phyloP scores from a whole-genome alignment of 1,140 invertebrate species.

The Pseudomyrmex flavicornis region DNA sequence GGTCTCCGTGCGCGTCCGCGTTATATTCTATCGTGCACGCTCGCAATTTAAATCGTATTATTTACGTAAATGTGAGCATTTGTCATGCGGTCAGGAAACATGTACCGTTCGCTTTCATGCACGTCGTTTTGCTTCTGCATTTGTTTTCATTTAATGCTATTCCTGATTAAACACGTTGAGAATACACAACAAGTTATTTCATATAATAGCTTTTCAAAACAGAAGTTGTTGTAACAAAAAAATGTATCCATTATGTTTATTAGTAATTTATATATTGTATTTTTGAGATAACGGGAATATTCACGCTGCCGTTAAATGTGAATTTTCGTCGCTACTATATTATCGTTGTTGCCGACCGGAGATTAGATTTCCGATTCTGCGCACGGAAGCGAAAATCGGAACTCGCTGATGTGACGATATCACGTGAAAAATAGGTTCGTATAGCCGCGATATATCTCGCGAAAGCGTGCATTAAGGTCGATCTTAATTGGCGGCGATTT shows the following conservation, averaged over 20 bases:
- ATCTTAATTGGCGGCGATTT: slow-evolving; percentile 85
- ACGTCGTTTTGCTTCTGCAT: not conserved
- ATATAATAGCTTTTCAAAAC: not conserved
- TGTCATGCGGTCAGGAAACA: slow-evolving; percentile 31
- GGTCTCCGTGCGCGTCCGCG: not conserved
- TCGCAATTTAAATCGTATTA: slow-evolving; percentile 44
- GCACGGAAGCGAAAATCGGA: slow-evolving; percentile 31
- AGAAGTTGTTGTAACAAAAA: slow-evolving; percentile 8
- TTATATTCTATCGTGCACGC: not conserved
- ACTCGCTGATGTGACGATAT: slow-evolving; percentile 61
- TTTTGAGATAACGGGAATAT: not conserved
- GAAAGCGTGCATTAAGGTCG: slow-evolving; percentile 83
- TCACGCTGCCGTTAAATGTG: slow-evolving; percentile 6
- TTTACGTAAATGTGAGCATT: slow-evolving; percentile 35
- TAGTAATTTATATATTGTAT: not conserved
- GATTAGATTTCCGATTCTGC: slow-evolving; percentile 41
- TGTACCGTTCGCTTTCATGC: not conserved
- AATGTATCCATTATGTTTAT: not conserved
- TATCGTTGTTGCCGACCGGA: slow-evolving; percentile 42
- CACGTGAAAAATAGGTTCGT: slow-evolving; percentile 77
- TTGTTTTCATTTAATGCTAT: not conserved
- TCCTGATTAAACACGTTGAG: not conserved
- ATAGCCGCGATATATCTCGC: slow-evolving; percentile 72
- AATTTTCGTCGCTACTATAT: slow-evolving; percentile 41
- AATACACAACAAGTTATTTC: not conserved